Evolutionary conservation across 2,888 invertebrate genomes (phyloP).

Genomic region (Branchellion lobata): DNA sequence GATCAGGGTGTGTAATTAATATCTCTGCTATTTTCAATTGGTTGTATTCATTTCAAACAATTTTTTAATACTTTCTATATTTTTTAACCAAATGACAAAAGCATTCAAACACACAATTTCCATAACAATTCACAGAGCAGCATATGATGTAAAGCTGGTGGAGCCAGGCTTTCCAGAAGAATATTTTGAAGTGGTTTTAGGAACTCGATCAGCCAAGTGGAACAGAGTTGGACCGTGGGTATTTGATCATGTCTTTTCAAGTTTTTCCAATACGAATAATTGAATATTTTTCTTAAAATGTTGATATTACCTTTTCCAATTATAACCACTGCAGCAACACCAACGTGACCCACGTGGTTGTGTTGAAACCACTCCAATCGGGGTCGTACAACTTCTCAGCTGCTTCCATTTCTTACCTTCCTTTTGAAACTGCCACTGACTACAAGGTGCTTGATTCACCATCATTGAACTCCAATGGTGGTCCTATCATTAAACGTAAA

Average conservation of each 20-base stretch:
- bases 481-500: not conserved
- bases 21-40: not conserved
- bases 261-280: too few relatives aligned
- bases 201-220: conserved; percentile 74
- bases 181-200: conserved; percentile 84
- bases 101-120: too few relatives aligned
- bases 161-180: conserved; percentile 90
- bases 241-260: conserved; percentile 53
- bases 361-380: conserved; percentile 82
- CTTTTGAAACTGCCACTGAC: conserved; percentile 73
- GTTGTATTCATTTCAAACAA: too few relatives aligned
- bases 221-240: conserved; percentile 81
- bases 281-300: too few relatives aligned
- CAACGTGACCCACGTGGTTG: conserved; percentile 89
- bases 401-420: conserved; percentile 84
- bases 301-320: too few relatives aligned
- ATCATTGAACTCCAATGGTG: too few relatives aligned
- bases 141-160: conserved; percentile 80
- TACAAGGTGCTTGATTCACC: conserved; percentile 64
- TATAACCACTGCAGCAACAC: conserved; percentile 72
- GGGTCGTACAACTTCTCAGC: conserved; percentile 97
- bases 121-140: too few relatives aligned
- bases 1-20: conserved; percentile 68
- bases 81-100: too few relatives aligned
- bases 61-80: not conserved